Evolutionary conservation across 2,113 vertebrate genomes (phyloP), one percentile per base, ranked within the genome.

Genomic region (Alethe castanea): DNA sequence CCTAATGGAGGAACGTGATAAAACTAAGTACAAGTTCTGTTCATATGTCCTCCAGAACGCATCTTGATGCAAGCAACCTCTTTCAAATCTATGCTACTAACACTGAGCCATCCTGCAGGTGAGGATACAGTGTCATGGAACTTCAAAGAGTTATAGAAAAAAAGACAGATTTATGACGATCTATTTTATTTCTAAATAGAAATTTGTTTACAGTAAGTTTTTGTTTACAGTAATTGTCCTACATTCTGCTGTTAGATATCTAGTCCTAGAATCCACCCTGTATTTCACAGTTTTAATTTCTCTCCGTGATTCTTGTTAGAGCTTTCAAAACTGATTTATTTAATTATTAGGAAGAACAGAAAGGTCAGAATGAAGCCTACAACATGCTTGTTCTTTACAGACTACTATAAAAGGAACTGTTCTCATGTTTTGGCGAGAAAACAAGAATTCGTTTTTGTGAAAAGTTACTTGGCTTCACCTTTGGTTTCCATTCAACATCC

Each of bases 381-480:
- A 88, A 88, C 4, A 1, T 14, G 56, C 42, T 69, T 86, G 74
- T 83, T 90, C 85, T 92, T 78, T 83, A 70, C 56, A 90, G 90
- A 59, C 88, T 96, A 61, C 93, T 95, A 94, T 96, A 95, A 96
- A 97, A 96, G 95, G 95, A 96, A 88, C 52, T 94, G 93, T 92
- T 97, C 88, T 90, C 77, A 73, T 22, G 52, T 62, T 96, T 70
- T 97, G 95, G 96, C 92, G 4, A 96, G 82, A 92, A 95, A 94
- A 71, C 94, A 97, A 96, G 96, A 96, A 96, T 96, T 90, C 80
- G 35, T 92, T 83, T 96, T 95, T 54, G 52, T 91, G 64, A 93
- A 81, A 96, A 95, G 80, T 83, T 82, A 81, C 69, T 97, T 97
- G 96, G 94, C 96, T 96, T 94, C 92, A 97, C 91, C 94, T 96